phyloP scores from a whole-genome alignment of 1,140 invertebrate species.

The Pomacea maculata region DNA sequence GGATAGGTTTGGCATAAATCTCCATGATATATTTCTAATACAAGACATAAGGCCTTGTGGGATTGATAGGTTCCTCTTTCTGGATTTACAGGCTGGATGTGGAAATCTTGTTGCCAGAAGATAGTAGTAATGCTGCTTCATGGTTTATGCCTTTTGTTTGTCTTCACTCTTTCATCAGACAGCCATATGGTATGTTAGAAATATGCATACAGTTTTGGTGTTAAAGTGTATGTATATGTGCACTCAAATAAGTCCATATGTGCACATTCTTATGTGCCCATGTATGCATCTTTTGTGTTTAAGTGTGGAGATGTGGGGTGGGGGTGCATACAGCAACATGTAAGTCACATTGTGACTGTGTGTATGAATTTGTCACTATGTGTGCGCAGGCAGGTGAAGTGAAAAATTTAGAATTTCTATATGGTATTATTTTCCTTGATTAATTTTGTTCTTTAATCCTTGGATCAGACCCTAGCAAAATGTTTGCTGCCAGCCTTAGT shows the following conservation, averaged over 20 bases:
- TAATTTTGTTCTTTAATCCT: background rate
- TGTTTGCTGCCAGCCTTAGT: conserved; percentile 23
- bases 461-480: conserved; percentile 14
- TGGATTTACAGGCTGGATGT: conserved; percentile 8
- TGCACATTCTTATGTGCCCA: background rate
- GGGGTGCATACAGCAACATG: background rate
- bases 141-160: conserved; percentile 19
- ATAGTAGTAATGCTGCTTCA: background rate
- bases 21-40: background rate
- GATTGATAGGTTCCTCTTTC: background rate
- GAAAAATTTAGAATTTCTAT: background rate
- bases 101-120: background rate
- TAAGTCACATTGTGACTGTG: background rate
- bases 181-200: background rate
- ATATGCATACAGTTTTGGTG: background rate
- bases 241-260: too few species aligned
- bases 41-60: background rate
- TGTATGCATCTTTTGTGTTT: background rate
- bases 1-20: background rate
- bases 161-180: conserved; percentile 8
- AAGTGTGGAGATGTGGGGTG: background rate
- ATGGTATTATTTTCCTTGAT: background rate
- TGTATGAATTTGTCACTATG: background rate
- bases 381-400: background rate
- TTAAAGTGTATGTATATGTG: background rate